These are phyloP conservation scores for Lacanobia wlatinum DNA, from an alignment of 2,888 invertebrate genomes.

Conservation along the genomic window DNA sequence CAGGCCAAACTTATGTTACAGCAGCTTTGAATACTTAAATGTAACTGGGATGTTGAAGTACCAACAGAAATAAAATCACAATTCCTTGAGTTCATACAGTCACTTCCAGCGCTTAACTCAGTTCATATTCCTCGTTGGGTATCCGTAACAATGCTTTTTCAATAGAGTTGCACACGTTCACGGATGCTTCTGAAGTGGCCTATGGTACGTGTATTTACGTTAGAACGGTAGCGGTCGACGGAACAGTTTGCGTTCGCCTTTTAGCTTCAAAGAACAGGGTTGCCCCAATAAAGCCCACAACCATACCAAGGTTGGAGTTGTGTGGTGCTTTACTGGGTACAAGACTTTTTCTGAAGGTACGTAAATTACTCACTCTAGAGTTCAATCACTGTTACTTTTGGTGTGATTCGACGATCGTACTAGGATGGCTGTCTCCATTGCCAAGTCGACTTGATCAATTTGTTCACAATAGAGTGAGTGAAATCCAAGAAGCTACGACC, in stretches of 20 bases:
- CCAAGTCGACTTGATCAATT: slow-evolving; percentile 52
- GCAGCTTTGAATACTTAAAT: too few relatives aligned
- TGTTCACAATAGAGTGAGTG: slow-evolving; percentile 59
- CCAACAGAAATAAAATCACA: slow-evolving; percentile 34
- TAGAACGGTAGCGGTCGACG: neutral
- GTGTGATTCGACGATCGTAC: too few relatives aligned
- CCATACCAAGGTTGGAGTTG: neutral
- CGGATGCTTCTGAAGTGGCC: slow-evolving; percentile 61
- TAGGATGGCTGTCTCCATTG: too few relatives aligned
- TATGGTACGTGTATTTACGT: slow-evolving; percentile 60
- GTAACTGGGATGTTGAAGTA: too few relatives aligned
- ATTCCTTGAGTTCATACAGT: slow-evolving; percentile 24
- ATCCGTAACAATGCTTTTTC: slow-evolving; percentile 7
- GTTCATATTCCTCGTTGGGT: slow-evolving; percentile 58
- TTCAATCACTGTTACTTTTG: neutral
- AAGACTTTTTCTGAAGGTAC: slow-evolving; percentile 5
- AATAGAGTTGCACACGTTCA: slow-evolving; percentile 62
- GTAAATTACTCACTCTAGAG: too few relatives aligned
- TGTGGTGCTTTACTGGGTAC: neutral
- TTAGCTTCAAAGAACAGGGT: slow-evolving; percentile 55
- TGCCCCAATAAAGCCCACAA: slow-evolving; percentile 55
- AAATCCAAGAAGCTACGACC: too few relatives aligned
- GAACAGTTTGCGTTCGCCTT: slow-evolving; percentile 26
- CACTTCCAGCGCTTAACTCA: slow-evolving; percentile 41
- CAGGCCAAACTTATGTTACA: too few relatives aligned